These are phyloP conservation scores for Merluccius polli DNA, from an alignment of 2,797 vertebrate species.

Conservation along the genomic window DNA sequence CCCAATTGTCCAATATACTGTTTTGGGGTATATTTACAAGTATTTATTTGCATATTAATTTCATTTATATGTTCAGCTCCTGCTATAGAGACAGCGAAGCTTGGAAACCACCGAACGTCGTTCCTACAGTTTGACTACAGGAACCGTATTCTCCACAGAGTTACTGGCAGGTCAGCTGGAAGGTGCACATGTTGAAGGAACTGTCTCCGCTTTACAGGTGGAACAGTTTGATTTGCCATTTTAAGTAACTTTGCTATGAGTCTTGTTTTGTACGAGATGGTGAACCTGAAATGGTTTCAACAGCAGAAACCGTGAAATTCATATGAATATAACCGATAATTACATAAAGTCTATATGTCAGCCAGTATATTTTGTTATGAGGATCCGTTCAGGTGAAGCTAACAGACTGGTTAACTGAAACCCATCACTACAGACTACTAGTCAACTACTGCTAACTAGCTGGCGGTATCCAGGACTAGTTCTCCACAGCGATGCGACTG, in stretches of 20 bases:
- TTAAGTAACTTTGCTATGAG: not conserved
- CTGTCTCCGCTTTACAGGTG: not conserved
- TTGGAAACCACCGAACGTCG: not conserved
- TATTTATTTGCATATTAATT: slow-evolving; percentile 13
- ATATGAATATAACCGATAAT: not conserved
- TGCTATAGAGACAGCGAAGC: not conserved
- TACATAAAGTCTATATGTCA: not conserved
- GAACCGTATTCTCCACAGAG: no score
- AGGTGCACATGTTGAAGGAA: slow-evolving; percentile 22
- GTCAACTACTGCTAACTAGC: not conserved
- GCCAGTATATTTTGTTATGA: not conserved
- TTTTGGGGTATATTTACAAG: slow-evolving; percentile 5
- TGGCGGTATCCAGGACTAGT: not conserved
- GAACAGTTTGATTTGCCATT: not conserved
- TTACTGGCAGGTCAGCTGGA: no score
- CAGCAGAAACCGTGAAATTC: not conserved
- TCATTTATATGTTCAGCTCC: slow-evolving; percentile 11
- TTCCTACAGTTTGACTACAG: not conserved
- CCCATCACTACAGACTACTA: not conserved
- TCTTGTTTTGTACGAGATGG: not conserved
- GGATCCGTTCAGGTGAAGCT: not conserved
- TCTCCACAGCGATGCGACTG: not conserved
- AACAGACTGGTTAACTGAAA: not conserved
- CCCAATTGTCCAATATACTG: not conserved
- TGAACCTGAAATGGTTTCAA: not conserved